phyloP scores from a whole-genome alignment of 2,113 vertebrate genomes.

The Brachypteracias leptosomus region DNA sequence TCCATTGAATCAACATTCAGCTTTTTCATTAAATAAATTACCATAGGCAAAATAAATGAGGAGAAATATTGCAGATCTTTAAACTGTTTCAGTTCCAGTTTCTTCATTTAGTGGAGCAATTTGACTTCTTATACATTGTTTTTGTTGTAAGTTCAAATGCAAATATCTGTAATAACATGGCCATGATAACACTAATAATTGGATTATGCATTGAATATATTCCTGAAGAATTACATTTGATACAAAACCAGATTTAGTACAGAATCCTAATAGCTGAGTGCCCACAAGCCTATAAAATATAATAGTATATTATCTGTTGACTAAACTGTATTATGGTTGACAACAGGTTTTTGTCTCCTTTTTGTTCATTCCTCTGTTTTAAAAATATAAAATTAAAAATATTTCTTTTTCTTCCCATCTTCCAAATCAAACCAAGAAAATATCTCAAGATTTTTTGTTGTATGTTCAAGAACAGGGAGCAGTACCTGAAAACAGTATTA shows the following conservation, averaged over 20 bases:
- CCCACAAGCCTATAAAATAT: not conserved
- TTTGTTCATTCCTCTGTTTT: not conserved
- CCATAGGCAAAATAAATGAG: not conserved
- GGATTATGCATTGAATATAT: not conserved
- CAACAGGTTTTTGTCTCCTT: not conserved
- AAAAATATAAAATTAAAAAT: no score
- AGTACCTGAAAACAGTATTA: not conserved
- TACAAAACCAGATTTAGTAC: not conserved
- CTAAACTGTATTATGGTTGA: not conserved
- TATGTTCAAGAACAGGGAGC: not conserved
- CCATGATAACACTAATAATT: not conserved
- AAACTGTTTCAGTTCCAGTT: not conserved
- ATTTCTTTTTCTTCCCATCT: no score
- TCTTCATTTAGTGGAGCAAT: not conserved
- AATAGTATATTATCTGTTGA: not conserved
- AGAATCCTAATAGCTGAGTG: not conserved
- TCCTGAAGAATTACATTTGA: not conserved
- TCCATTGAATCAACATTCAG: not conserved
- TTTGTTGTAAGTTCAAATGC: not conserved
- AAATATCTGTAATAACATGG: not conserved
- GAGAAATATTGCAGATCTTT: not conserved
- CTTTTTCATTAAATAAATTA: not conserved
- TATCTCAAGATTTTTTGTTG: not conserved
- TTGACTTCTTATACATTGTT: not conserved
- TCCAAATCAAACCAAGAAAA: not conserved